Conservation (phyloP, 2,888 invertebrate genomes). For the Aproaerema taeniolella region DNA sequence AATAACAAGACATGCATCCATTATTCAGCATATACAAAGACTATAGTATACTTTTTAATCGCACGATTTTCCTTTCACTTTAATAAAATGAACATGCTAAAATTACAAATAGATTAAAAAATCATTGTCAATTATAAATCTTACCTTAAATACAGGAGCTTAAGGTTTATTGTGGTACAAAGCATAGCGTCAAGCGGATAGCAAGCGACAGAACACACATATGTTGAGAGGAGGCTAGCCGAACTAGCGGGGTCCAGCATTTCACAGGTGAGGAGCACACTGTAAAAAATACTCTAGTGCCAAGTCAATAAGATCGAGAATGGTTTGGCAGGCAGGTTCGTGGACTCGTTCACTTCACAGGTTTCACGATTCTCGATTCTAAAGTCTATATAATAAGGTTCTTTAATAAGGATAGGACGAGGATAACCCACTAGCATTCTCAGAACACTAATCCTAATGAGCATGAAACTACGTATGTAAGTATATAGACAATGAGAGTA, state of each 20-base stretch:
- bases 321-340: constrained; percentile 59
- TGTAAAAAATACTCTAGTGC: constrained; percentile 78
- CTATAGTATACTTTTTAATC: too few species aligned
- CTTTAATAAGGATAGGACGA: constrained; percentile 32
- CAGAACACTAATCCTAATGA: constrained; percentile 69
- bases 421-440: constrained; percentile 72
- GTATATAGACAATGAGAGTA: too few species aligned
- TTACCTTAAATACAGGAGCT: constrained; percentile 20
- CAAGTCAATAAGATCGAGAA: constrained; percentile 69
- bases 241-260: constrained; percentile 65
- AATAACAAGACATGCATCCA: too few species aligned
- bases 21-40: too few species aligned
- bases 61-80: too few species aligned
- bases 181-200: constrained; percentile 64
- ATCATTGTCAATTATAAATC: constrained; percentile 12
- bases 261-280: constrained; percentile 79
- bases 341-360: constrained; percentile 26
- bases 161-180: constrained; percentile 24
- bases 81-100: constrained; percentile 19
- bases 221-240: constrained; percentile 77
- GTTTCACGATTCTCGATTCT: constrained; percentile 8
- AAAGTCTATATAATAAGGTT: constrained; percentile 15
- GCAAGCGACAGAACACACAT: constrained; percentile 69
- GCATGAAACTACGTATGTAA: constrained; percentile 69
- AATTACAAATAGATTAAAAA: constrained; percentile 7